Evolutionary conservation across 2,113 vertebrate species (phyloP), one percentile per base, ranked within the genome.

Genomic region (Pipra filicauda): DNA sequence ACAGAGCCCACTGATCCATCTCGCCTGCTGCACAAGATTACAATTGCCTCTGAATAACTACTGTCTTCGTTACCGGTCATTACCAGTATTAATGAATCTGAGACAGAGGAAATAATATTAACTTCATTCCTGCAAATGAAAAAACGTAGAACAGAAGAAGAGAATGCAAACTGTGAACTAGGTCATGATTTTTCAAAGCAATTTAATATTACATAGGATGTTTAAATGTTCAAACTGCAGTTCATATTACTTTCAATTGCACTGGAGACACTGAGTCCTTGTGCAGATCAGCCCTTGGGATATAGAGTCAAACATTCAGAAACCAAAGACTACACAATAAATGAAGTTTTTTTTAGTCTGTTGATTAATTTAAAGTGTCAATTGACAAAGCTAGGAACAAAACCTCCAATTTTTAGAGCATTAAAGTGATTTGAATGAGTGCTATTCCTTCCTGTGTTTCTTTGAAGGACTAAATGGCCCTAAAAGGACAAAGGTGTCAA

Each of bases 21-120:
- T 88, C 3, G 0, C 43, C 31, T 87, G 65, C 69, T 70, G 41
- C 39, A 89, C 37, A 39, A 48, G 91, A 91, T 79, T 88, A 26
- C 16, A 46, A 18, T 49, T 81, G 39, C 9, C 26, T 84, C 77
- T 59, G 54, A 92, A 77, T 57, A 78, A 78, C 44, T 43, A 39
- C 43, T 39, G 24, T 33, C 57, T 69, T 69, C 3, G 0, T 49
- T 78, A 69, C 30, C 0, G 0, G 41, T 66, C 41, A 39, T 91
- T 91, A 82, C 33, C 81, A 48, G 59, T 49, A 79, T 24, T 46
- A 85, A 65, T 58, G 28, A 64, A 80, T 46, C 51, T 49, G 33
- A 88, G 64, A 73, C 0, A 58, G 41, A 73, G 58, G 31, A 85
- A 83, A 85, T 76, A 79, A 88, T 33, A 79, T 62, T 64, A 83